A percentile compares a stretch with the other conserved stretches of the same genome.
Evolutionary conservation across 2,797 vertebrate species (phyloP).

Genomic region (Spizella passerina): DNA sequence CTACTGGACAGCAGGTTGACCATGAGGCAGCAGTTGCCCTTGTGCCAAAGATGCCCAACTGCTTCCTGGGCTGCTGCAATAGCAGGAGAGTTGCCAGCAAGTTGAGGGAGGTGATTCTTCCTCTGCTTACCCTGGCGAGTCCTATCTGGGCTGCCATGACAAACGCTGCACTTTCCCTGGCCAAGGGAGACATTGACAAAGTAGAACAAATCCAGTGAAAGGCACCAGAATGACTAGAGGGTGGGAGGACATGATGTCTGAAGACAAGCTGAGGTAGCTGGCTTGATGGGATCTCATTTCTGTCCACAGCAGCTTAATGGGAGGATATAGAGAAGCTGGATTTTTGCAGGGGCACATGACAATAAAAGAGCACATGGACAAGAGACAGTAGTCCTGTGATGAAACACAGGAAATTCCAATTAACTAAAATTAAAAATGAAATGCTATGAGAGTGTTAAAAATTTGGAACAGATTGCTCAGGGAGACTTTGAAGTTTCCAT

Average conservation of each 20-base stretch:
- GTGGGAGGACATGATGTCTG: rapidly evolving
- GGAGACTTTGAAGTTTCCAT: neutral
- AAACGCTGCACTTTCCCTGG: neutral
- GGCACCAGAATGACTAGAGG: neutral
- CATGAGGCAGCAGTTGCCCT: neutral
- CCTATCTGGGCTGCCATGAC: rapidly evolving
- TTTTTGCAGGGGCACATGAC: neutral
- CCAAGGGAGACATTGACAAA: neutral
- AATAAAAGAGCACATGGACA: rapidly evolving
- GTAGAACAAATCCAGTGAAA: neutral
- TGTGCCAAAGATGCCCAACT: neutral
- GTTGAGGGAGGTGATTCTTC: neutral
- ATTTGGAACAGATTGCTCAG: neutral
- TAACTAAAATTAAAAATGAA: neutral
- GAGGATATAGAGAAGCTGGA: neutral
- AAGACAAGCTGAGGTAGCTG: neutral
- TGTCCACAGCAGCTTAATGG: neutral
- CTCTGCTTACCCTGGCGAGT: neutral
- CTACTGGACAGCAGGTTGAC: neutral
- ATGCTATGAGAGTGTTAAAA: neutral
- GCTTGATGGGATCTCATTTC: neutral
- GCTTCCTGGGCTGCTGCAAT: neutral
- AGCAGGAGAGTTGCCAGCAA: neutral
- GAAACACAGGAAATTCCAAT: neutral
- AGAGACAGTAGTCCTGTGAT: neutral